Conservation (phyloP, 2,888 invertebrate species). For the Gortyna flavago region DNA sequence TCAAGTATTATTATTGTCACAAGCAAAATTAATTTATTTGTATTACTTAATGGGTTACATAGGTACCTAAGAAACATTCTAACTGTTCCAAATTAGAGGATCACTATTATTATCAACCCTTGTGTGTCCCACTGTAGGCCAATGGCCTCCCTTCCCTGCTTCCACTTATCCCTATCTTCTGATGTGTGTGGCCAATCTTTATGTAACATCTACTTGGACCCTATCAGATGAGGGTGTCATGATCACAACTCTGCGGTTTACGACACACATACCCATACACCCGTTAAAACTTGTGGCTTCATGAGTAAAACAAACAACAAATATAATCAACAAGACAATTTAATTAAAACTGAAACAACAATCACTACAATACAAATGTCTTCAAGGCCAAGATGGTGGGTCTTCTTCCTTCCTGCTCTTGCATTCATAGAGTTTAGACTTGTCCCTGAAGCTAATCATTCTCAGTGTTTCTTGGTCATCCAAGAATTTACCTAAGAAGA, state of each 20-base stretch:
- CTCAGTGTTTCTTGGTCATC: constrained; percentile 93
- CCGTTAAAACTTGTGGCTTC: no score
- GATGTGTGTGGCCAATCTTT: not conserved
- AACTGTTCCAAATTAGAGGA: not conserved
- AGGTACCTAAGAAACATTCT: no score
- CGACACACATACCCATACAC: not conserved
- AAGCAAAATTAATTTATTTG: no score
- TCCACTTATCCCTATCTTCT: not conserved
- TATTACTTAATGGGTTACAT: no score
- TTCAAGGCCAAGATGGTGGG: constrained; percentile 93
- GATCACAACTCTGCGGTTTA: no score
- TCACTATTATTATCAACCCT: not conserved
- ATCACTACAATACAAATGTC: constrained; percentile 32
- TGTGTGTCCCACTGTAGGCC: not conserved
- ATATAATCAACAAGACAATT: constrained; percentile 56
- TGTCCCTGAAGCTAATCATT: constrained; percentile 93
- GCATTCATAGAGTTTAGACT: constrained; percentile 93
- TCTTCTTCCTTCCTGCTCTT: constrained; percentile 85
- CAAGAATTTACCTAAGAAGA: constrained; percentile 91
- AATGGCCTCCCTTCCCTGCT: not conserved
- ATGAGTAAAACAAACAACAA: constrained; percentile 15
- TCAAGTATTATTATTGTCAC: no score
- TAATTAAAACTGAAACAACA: constrained; percentile 58
- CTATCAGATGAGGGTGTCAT: not conserved
- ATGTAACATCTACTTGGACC: not conserved